Percentiles rank a stretch among this genome's conserved stretches.
These are phyloP conservation scores for Phrynocephalus forsythii DNA, from an alignment of 2,797 vertebrate genomes.

Conservation along the genomic window DNA sequence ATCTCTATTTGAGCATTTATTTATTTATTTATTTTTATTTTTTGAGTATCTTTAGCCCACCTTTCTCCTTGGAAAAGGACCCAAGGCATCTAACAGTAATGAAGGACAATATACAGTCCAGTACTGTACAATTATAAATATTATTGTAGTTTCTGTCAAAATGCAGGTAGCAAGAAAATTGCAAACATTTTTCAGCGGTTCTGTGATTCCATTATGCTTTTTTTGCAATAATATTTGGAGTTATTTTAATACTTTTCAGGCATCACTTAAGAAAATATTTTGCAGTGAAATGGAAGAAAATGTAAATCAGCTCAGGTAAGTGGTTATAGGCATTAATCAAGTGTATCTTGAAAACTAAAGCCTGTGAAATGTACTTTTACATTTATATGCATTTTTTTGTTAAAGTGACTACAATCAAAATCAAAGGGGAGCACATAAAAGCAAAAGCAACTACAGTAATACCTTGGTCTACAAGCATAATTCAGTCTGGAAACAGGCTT, in stretches of 20 bases:
- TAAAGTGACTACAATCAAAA: slow-evolving; percentile 43
- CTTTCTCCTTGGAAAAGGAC: too few relatives aligned
- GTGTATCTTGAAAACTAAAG: slow-evolving; percentile 39
- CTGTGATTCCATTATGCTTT: slow-evolving; percentile 18
- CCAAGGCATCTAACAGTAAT: too few relatives aligned
- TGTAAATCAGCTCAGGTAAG: slow-evolving; percentile 43
- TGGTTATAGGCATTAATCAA: slow-evolving; percentile 30
- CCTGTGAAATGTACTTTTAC: too few relatives aligned
- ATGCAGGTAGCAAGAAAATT: slow-evolving; percentile 44
- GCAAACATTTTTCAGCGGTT: slow-evolving; percentile 7
- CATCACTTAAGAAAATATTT: not conserved
- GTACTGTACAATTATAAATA: slow-evolving; percentile 25
- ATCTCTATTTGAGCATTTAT: too few relatives aligned
- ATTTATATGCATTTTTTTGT: too few relatives aligned
- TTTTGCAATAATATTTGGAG: slow-evolving; percentile 29
- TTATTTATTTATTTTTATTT: too few relatives aligned
- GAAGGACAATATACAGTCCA: too few relatives aligned
- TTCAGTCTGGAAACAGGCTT: too few relatives aligned
- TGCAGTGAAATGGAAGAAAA: slow-evolving; percentile 48
- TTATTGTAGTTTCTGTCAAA: slow-evolving; percentile 42
- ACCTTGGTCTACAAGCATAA: too few relatives aligned
- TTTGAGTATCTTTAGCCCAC: too few relatives aligned
- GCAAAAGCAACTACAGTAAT: too few relatives aligned
- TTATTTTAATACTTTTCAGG: slow-evolving; percentile 29
- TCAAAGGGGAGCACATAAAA: slow-evolving; percentile 57